phyloP scores from a whole-genome alignment of 2,888 invertebrate genomes.

The Drosophila nr. fundita region DNA sequence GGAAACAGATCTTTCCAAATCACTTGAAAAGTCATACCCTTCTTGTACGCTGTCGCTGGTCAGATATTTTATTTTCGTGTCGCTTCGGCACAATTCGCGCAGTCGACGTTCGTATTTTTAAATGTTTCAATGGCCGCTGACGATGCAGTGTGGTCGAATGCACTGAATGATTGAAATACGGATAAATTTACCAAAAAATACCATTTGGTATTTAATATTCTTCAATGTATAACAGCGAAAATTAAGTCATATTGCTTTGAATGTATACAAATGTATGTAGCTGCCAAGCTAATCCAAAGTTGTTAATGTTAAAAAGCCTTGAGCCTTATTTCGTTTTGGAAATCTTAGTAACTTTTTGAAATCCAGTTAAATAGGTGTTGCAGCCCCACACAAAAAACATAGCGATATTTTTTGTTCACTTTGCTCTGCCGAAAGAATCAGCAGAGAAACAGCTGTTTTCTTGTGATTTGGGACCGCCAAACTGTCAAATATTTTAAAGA shows the following conservation, averaged over 20 bases:
- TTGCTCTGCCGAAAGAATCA: neutral
- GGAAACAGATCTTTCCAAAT: conserved; percentile 19
- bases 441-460: conserved; percentile 25
- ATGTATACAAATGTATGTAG: too few relatives aligned
- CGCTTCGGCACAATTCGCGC: neutral
- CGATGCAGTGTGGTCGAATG: conserved; percentile 8
- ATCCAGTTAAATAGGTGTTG: too few relatives aligned
- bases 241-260: neutral
- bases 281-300: neutral
- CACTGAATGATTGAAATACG: neutral
- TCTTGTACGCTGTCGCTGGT: conserved; percentile 50
- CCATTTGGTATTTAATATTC: conserved; percentile 1
- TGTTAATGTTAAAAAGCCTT: too few relatives aligned
- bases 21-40: conserved; percentile 22
- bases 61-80: conserved; percentile 38
- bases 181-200: conserved; percentile 7
- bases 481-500: conserved; percentile 41
- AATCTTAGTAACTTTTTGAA: too few relatives aligned
- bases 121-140: conserved; percentile 7
- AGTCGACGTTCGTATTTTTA: conserved; percentile 8
- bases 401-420: neutral
- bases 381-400: neutral
- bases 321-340: too few relatives aligned
- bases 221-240: neutral
- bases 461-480: conserved; percentile 29